Evolutionary conservation across 2,113 vertebrate genomes (phyloP).

Genomic region (Pterocles burchelli): DNA sequence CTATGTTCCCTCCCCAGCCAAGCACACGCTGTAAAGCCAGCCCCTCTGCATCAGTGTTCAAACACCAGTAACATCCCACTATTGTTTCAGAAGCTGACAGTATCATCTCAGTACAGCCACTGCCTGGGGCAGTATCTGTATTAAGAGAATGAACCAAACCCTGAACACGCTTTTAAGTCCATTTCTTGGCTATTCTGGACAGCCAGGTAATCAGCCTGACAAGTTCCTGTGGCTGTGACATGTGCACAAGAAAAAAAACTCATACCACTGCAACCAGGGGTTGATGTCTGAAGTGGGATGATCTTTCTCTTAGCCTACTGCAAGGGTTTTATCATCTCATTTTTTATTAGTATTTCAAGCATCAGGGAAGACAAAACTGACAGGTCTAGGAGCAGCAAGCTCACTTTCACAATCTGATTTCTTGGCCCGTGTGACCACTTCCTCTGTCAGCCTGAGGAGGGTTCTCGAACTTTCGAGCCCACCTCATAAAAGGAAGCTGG

Average conservation of each 20-base stretch:
- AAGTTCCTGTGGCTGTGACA: neutral
- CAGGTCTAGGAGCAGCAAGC: neutral
- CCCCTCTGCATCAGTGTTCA: neutral
- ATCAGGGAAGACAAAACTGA: neutral
- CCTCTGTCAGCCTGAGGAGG: neutral
- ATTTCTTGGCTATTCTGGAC: neutral
- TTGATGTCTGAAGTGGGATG: neutral
- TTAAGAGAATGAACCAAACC: neutral
- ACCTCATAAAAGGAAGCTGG: neutral
- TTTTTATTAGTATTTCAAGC: neutral
- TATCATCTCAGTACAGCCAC: neutral
- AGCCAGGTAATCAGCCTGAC: neutral
- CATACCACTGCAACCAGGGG: neutral
- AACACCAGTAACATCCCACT: neutral
- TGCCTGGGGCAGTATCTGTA: too few relatives aligned
- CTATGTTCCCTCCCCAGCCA: neutral
- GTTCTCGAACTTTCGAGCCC: neutral
- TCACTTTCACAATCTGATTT: neutral
- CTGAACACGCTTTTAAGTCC: neutral
- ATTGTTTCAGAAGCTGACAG: neutral
- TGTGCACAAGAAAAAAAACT: neutral
- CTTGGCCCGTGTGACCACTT: neutral
- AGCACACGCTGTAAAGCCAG: neutral
- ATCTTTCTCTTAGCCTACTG: neutral
- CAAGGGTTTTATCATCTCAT: neutral